phyloP scores from a whole-genome alignment of 2,888 invertebrate genomes.

The Erannis defoliaria region DNA sequence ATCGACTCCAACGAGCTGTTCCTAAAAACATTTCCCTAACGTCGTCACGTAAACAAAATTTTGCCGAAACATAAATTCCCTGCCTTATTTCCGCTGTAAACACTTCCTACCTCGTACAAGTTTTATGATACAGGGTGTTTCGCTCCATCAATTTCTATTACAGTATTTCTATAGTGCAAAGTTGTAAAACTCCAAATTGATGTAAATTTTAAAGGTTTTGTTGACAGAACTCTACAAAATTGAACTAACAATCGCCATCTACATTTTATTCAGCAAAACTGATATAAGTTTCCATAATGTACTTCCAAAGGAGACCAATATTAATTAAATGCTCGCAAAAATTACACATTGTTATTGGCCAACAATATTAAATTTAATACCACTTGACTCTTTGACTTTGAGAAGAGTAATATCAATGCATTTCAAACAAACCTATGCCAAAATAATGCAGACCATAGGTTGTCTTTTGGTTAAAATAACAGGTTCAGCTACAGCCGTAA shows the following conservation, averaged over 20 bases:
- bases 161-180: slow-evolving; percentile 3
- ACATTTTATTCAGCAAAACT: no score
- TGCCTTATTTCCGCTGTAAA: slow-evolving; percentile 43
- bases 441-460: no score
- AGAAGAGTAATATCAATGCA: no score
- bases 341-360: no score
- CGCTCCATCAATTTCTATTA: slow-evolving; percentile 21
- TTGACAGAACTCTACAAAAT: not conserved
- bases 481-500: no score
- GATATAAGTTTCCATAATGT: no score
- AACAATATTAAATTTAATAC: no score
- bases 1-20: slow-evolving; percentile 32
- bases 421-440: no score
- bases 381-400: no score
- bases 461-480: no score
- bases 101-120: slow-evolving; percentile 42
- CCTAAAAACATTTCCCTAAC: slow-evolving; percentile 42
- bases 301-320: no score
- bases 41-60: slow-evolving; percentile 45
- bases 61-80: slow-evolving; percentile 44
- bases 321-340: no score
- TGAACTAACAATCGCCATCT: not conserved
- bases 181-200: not conserved
- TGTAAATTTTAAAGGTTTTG: not conserved
- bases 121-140: slow-evolving; percentile 34